A percentile compares a stretch with the other conserved stretches of the same genome.
phyloP scores from a whole-genome alignment of 53 echinoderm and acorn worm genomes.

The Paracentrotus lividus region DNA sequence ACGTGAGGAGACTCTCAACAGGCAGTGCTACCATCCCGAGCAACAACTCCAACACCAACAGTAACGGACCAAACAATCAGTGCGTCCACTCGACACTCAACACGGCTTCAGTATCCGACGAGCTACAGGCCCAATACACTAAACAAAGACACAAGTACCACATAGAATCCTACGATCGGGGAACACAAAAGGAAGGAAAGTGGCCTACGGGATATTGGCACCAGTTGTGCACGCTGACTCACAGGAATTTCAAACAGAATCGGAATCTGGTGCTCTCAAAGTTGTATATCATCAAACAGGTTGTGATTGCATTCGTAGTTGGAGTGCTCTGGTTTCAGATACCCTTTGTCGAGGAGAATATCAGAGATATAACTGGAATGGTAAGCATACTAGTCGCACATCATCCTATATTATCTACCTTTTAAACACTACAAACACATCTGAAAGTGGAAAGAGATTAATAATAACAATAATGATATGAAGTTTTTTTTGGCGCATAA shows the following conservation, averaged over 20 bases:
- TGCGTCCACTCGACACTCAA: not conserved
- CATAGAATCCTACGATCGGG: not conserved
- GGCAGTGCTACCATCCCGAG: not conserved
- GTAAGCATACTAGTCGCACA: too few relatives aligned
- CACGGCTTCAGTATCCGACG: not conserved
- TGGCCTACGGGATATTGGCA: slow-evolving; percentile 56
- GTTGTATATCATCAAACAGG: slow-evolving; percentile 31
- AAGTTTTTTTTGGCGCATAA: too few relatives aligned
- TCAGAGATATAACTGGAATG: slow-evolving; percentile 37
- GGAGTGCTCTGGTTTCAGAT: slow-evolving; percentile 59
- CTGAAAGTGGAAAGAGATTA: too few relatives aligned
- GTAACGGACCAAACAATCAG: not conserved
- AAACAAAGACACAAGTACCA: not conserved
- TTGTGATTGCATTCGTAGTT: not conserved
- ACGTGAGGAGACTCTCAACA: not conserved
- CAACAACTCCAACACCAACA: slow-evolving; percentile 43
- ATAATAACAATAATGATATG: too few relatives aligned
- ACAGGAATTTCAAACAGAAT: slow-evolving; percentile 64
- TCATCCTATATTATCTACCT: too few relatives aligned
- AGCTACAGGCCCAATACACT: not conserved
- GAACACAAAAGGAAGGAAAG: not conserved
- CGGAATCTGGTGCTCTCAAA: slow-evolving; percentile 16
- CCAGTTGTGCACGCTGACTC: slow-evolving; percentile 48
- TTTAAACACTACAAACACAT: too few relatives aligned
- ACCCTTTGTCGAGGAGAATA: not conserved